Evolutionary conservation across 2,113 vertebrate genomes (phyloP), one percentile per base, ranked within the genome.

Genomic region (Parus major): DNA sequence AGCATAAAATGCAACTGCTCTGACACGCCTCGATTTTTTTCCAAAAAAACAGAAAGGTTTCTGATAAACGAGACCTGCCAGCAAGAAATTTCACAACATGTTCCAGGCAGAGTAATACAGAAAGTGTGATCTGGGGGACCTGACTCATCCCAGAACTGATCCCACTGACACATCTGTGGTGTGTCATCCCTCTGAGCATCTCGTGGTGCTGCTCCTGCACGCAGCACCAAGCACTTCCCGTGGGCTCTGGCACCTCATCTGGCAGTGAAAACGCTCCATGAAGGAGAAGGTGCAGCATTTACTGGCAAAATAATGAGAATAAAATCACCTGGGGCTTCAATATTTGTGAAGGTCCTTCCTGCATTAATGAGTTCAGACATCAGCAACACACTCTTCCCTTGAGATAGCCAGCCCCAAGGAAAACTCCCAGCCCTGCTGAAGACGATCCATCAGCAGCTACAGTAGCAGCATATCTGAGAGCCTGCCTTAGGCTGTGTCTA

Each of bases 111-210:
- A 97, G 93, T 96, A 94, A 97, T 96, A 93, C 13, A 84, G 95
- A 96, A 71, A 97, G 50, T 5, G 5, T 72, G 68, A 53, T 86
- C 11, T 5, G 56, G 52, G 35, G 70, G 23, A 65, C 56, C 25
- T 97, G 95, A 97, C 92, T 97, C 95, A 96, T 95, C 61, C 93
- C 77, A 75, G 52, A 95, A 97, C 82, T 4, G 41, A 86, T 92
- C 77, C 93, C 49, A 94, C 41, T 86, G 91, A 93, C 77, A 25
- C 71, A 81, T 73, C 85, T 73, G 88, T 63, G 82, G 88, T 42
- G 85, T 42, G 42, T 42, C 42, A 42, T 42, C 42, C 42, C 42
- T 15, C 68, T 83, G 88, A 93, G 68, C 6, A 0, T 44, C 68
- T 70, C 4, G 0, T 24, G 19, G 46, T 1, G 24, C 46, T 47